A percentile compares a stretch with the other conserved stretches of the same genome.
Conservation (phyloP, 2,888 invertebrate species). For the Drosophila aldrichi region DNA sequence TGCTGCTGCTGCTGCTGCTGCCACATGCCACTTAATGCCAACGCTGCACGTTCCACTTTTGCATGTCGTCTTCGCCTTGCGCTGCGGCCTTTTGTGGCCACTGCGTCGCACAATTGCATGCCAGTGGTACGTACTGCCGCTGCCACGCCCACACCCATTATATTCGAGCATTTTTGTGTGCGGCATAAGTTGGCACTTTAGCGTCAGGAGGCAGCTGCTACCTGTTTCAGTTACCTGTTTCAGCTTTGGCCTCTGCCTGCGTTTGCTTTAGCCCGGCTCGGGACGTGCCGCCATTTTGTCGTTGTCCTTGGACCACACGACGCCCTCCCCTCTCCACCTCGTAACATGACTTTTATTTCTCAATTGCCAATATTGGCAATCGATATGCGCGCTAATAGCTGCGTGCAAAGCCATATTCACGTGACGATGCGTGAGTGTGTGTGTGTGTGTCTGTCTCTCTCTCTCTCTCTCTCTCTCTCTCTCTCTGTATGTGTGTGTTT, state of each 20-base stretch:
- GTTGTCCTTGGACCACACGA: constrained; percentile 38
- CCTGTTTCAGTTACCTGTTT: constrained; percentile 52
- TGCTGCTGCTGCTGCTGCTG: constrained; percentile 51
- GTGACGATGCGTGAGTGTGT: constrained; percentile 1
- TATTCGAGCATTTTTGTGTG: constrained; percentile 77
- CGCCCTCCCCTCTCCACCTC: neutral
- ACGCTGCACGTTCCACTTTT: constrained; percentile 77
- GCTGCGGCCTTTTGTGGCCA: constrained; percentile 56
- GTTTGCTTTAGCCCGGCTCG: constrained; percentile 49
- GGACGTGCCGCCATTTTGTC: constrained; percentile 50
- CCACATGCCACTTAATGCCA: constrained; percentile 81
- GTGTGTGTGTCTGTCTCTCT: neutral
- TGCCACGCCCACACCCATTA: constrained; percentile 46
- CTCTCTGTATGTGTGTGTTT: constrained; percentile 11
- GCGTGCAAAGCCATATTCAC: constrained; percentile 28
- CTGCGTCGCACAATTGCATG: constrained; percentile 63
- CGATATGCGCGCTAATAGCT: constrained; percentile 64
- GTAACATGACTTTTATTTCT: constrained; percentile 40
- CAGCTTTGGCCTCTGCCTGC: constrained; percentile 22
- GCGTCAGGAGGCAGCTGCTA: constrained; percentile 76
- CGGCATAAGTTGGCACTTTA: constrained; percentile 80
- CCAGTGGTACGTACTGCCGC: constrained; percentile 32
- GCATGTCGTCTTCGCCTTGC: constrained; percentile 57
- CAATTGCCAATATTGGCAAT: constrained; percentile 72
- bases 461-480: neutral